Conservation (phyloP, 2,113 vertebrate species). For the Sorex araneus region DNA sequence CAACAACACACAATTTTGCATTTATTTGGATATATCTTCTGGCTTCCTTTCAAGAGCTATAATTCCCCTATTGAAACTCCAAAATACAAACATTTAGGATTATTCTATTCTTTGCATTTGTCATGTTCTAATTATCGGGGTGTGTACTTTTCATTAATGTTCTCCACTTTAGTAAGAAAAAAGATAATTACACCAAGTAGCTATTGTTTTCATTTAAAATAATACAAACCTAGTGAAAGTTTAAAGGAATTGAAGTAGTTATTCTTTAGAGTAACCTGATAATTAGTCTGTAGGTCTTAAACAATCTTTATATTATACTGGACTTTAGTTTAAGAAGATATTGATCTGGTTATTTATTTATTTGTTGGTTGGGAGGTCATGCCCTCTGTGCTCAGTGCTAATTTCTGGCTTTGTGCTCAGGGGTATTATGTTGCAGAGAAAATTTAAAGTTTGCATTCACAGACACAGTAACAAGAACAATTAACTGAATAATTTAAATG, state of each 20-base stretch:
- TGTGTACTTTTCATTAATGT: neutral
- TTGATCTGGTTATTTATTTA: neutral
- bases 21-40: neutral
- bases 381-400: too few species aligned
- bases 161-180: neutral
- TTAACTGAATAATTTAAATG: neutral
- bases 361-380: neutral
- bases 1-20: neutral
- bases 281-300: neutral
- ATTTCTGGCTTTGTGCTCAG: too few species aligned
- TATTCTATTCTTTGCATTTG: neutral
- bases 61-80: neutral
- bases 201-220: neutral
- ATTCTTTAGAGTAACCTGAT: neutral
- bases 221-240: neutral
- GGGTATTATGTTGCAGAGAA: too few species aligned
- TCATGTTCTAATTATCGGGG: neutral
- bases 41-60: neutral
- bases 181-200: neutral
- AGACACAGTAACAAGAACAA: neutral
- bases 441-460: neutral
- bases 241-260: neutral
- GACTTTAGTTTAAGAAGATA: neutral
- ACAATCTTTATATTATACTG: neutral
- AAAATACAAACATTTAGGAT: neutral